Evolutionary conservation across 2,888 invertebrate species (phyloP), one percentile per base, ranked within the genome.

Genomic region (Tolmerus cingulatus): DNA sequence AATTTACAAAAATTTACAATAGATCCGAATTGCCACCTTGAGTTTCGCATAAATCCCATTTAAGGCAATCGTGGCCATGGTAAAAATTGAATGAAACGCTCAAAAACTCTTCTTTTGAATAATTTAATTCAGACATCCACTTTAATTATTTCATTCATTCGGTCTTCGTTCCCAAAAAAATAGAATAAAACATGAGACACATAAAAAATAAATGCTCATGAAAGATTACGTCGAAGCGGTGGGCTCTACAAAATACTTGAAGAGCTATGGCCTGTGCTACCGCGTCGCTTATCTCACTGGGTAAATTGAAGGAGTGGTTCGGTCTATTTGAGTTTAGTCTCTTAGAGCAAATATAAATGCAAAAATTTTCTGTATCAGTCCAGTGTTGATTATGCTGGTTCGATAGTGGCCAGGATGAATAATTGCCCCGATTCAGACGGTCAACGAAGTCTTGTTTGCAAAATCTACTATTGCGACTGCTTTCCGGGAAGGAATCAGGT

Each of bases 111-210:
- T 55, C 19, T 55, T 66, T 66, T 66, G 66, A 66, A 66, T 66
- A 66, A 79, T 51, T 79, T 79, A 79, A 79, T 51, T 79, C 30
- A 40, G 51, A 16, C 66, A 66, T 23, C 66, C 66, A 66, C 66
- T 66, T 79, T 79, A 51, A 79, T 79, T 79, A 79, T 79, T 51
- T 79, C 79, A 79, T 79, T 79, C 79, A 79, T 43, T 78, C 78
- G 12, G 66, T 66, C 66, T 55, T 12, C 27, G 27, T 57, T 57
- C 66, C 12, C 12, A 66, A 66, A 66, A 23, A 66, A 66, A 23
- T n/a, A n/a, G n/a, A n/a, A n/a, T n/a, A n/a, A n/a, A n/a, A 43
- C 12, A 43, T 43, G 43, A 12, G 12, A 43, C 9, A 43, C 43
- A 43, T 43, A 57, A 57, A 19, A 19, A 23, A 57, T n/a, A 23